Evolutionary conservation across 2,797 vertebrate species (phyloP).

Genomic region (Streptopelia turtur): DNA sequence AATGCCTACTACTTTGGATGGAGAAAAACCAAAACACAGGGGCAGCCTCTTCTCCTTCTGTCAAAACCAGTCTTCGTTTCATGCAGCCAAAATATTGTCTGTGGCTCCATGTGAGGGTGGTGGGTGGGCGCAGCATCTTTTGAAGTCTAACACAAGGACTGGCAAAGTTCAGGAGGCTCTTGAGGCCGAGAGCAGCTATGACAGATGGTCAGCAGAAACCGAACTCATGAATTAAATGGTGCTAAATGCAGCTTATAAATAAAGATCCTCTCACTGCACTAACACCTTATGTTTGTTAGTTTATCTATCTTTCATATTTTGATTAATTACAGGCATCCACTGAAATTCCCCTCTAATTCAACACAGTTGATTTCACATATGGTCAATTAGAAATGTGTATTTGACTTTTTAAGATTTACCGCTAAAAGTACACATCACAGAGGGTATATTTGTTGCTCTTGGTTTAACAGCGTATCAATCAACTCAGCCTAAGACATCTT

Average conservation of each 20-base stretch:
- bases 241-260: conserved; percentile 38
- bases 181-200: conserved; percentile 34
- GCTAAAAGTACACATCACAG: background rate
- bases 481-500: background rate
- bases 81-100: background rate
- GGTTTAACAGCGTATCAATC: background rate
- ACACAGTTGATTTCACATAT: background rate
- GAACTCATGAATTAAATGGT: conserved; percentile 21
- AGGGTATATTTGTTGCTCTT: background rate
- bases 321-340: background rate
- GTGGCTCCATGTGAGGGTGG: background rate
- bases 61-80: background rate
- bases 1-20: background rate
- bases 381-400: background rate
- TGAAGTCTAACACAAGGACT: conserved; percentile 35
- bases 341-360: background rate
- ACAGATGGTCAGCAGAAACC: conserved; percentile 50
- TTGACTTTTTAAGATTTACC: background rate
- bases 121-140: background rate
- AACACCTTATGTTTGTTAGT: conserved; percentile 3
- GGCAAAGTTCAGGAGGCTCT: background rate
- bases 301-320: background rate
- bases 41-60: background rate
- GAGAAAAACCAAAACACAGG: background rate
- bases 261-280: background rate